Conservation (phyloP, 2,888 invertebrate genomes). For the Sphaerophoria taeniata region DNA sequence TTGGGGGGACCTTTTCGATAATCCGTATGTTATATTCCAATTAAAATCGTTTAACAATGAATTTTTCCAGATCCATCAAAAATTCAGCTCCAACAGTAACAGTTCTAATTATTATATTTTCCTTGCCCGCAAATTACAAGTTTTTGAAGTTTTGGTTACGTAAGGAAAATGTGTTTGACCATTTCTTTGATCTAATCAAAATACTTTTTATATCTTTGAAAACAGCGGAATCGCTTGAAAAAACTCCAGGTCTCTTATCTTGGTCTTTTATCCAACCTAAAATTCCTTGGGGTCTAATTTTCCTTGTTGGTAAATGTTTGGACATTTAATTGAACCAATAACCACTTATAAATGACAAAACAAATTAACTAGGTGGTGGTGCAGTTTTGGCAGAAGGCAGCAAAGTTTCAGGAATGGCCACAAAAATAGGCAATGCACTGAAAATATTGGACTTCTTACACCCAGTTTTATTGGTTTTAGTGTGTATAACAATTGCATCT, state of each 20-base stretch:
- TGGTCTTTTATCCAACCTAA: conserved; percentile 92
- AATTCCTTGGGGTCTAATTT: conserved; percentile 93
- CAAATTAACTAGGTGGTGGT: conserved; percentile 87
- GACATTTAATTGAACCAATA: not conserved
- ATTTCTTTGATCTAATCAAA: not conserved
- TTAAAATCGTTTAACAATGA: not conserved
- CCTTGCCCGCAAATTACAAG: conserved; percentile 90
- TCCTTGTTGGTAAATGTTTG: conserved; percentile 86
- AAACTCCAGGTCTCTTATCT: conserved; percentile 87
- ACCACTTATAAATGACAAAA: conserved; percentile 18
- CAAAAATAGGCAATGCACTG: conserved; percentile 88
- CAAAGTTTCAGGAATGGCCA: conserved; percentile 89
- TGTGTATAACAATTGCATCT: conserved; percentile 88
- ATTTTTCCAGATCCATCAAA: conserved; percentile 75
- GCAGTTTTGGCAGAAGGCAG: conserved; percentile 94
- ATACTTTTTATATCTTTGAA: not conserved
- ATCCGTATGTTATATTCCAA: conserved; percentile 60
- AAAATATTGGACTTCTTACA: conserved; percentile 85
- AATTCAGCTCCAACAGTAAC: conserved; percentile 88
- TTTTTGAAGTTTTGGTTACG: conserved; percentile 87
- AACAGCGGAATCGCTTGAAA: conserved; percentile 82
- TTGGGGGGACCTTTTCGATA: conserved; percentile 86
- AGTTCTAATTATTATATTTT: conserved; percentile 90
- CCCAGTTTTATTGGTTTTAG: conserved; percentile 86
- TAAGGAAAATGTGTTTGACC: conserved; percentile 58